phyloP scores from a whole-genome alignment of 2,113 vertebrate species.

The Ahaetulla prasina region DNA sequence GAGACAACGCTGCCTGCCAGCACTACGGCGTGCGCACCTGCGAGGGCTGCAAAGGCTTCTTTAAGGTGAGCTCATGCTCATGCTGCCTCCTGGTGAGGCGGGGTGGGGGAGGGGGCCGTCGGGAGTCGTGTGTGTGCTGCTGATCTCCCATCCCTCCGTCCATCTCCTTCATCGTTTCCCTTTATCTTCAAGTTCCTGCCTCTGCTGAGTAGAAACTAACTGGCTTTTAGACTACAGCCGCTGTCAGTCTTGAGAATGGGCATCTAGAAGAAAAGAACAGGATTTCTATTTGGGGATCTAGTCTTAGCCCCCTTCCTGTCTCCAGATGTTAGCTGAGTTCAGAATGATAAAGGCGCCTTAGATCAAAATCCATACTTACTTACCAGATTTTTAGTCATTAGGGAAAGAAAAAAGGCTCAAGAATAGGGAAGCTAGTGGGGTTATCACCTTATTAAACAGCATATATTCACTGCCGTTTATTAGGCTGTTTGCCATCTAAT shows the following conservation, averaged over 20 bases:
- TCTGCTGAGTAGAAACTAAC: neutral
- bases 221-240: neutral
- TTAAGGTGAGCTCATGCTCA: conserved; percentile 78
- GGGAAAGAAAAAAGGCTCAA: neutral
- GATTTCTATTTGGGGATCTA: neutral
- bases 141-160: neutral
- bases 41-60: conserved; percentile 94
- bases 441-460: neutral
- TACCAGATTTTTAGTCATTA: neutral
- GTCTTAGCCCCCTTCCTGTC: neutral
- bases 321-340: neutral
- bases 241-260: neutral
- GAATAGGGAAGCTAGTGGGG: neutral
- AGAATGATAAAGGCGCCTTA: neutral
- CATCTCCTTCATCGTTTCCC: neutral
- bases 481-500: neutral
- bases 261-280: neutral
- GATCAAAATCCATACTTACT: neutral
- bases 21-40: conserved; percentile 93
- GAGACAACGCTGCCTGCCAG: conserved; percentile 95
- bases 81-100: neutral
- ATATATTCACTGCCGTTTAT: neutral
- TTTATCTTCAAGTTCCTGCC: neutral
- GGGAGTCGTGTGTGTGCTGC: neutral
- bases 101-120: too few relatives aligned